A percentile compares a stretch with the other conserved stretches of the same genome.
Conservation (phyloP, 2,797 vertebrate genomes). For the Chrysocyon brachyurus region DNA sequence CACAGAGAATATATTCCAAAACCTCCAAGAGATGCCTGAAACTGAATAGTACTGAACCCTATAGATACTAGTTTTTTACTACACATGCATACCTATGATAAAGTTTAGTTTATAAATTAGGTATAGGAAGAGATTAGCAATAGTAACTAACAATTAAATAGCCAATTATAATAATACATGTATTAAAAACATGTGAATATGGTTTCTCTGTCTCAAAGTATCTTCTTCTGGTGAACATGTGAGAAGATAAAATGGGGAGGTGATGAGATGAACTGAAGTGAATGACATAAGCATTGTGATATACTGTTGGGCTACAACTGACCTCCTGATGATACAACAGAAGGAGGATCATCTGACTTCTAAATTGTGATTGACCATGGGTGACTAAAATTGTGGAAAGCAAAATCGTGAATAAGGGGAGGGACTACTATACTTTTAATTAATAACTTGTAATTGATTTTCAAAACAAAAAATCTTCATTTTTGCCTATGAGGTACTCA, state of each 20-base stretch:
- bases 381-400: not conserved
- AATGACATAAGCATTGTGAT: not conserved
- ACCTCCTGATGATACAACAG: not conserved
- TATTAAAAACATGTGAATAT: not conserved
- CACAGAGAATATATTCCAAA: not conserved
- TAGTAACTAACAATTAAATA: not conserved
- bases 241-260: not conserved
- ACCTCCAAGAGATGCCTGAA: not conserved
- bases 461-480: not conserved
- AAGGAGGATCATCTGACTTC: not conserved
- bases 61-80: not conserved
- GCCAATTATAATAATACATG: not conserved
- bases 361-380: not conserved
- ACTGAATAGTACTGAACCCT: not conserved
- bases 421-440: not conserved
- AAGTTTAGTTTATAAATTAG: not conserved
- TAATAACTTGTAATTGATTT: not conserved
- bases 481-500: not conserved
- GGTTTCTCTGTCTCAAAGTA: not conserved
- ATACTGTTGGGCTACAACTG: not conserved
- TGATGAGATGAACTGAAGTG: not conserved
- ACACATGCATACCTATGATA: not conserved
- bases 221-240: not conserved
- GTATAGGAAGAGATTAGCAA: not conserved
- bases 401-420: not conserved